Conservation (phyloP, 2,888 invertebrate species). For the Andrena praecox region DNA sequence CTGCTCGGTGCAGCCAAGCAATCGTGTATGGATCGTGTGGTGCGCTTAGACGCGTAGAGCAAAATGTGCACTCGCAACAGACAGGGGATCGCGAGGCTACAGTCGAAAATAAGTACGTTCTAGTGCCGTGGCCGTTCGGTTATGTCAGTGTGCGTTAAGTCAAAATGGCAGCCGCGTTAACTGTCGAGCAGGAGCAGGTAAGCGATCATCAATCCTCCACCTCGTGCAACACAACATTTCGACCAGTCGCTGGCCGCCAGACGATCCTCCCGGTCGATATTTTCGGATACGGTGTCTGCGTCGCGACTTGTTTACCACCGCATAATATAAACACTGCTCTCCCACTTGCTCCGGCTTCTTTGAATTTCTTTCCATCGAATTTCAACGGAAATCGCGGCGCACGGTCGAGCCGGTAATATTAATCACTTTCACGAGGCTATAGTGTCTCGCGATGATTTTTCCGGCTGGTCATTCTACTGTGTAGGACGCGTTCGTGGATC, state of each 20-base stretch:
- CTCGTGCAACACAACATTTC: neutral
- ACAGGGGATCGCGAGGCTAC: conserved; percentile 40
- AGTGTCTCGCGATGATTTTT: conserved; percentile 1
- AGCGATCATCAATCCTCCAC: conserved; percentile 83
- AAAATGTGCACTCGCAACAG: conserved; percentile 46
- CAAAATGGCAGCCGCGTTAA: conserved; percentile 90
- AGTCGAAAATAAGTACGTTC: conserved; percentile 47
- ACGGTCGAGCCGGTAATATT: neutral
- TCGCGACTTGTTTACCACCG: conserved; percentile 38
- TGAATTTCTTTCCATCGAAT: neutral
- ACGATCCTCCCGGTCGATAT: conserved; percentile 8
- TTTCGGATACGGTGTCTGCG: neutral
- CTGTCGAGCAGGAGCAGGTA: conserved; percentile 92
- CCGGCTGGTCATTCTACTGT: neutral
- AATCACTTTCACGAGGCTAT: neutral
- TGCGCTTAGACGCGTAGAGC: conserved; percentile 19
- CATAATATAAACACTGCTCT: conserved; percentile 53
- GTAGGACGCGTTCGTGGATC: neutral
- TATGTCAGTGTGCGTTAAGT: conserved; percentile 73
- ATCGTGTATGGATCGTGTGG: conserved; percentile 31
- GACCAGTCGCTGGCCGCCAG: neutral
- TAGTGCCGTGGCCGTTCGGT: conserved; percentile 45
- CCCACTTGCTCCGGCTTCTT: neutral
- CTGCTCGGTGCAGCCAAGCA: neutral
- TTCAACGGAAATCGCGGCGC: conserved; percentile 13